Conservation (phyloP, 2,888 invertebrate genomes). For the Dendrolimus houi region DNA sequence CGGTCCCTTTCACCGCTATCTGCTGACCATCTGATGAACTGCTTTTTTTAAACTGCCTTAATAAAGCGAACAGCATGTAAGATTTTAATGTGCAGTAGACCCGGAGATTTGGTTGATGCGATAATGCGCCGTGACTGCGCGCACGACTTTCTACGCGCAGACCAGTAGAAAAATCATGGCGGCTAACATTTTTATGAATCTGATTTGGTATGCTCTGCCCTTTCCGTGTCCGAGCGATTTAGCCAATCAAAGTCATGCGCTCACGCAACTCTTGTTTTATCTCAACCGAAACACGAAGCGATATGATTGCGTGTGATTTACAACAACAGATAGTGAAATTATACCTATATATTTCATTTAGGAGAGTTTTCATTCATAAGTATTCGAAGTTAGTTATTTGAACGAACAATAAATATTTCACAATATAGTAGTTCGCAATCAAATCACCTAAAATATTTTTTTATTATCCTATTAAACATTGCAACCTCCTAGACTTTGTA, state of each 20-base stretch:
- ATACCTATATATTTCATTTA: not conserved
- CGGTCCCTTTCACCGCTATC: constrained; percentile 75
- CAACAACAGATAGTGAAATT: not conserved
- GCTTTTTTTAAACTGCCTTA: constrained; percentile 65
- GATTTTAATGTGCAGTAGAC: constrained; percentile 64
- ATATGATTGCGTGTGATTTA: not conserved
- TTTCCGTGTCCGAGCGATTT: constrained; percentile 17
- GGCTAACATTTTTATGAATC: constrained; percentile 29
- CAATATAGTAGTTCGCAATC: too few relatives aligned
- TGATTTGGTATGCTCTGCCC: constrained; percentile 37
- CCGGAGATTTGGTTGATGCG: constrained; percentile 65
- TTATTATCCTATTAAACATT: too few relatives aligned
- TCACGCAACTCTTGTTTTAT: not conserved
- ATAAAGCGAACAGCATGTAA: constrained; percentile 69
- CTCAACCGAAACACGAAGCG: not conserved
- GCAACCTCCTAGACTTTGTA: too few relatives aligned
- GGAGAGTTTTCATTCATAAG: not conserved
- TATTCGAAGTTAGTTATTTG: not conserved
- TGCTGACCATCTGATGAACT: constrained; percentile 68
- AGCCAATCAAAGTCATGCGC: constrained; percentile 14
- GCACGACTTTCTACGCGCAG: constrained; percentile 68
- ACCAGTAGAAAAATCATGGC: constrained; percentile 36
- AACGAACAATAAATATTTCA: too few relatives aligned
- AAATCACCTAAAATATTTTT: too few relatives aligned
- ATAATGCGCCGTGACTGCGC: constrained; percentile 65